These are phyloP conservation scores for Enteromius afrohamiltoni DNA, from an alignment of 2,797 vertebrate genomes.

Conservation along the genomic window DNA sequence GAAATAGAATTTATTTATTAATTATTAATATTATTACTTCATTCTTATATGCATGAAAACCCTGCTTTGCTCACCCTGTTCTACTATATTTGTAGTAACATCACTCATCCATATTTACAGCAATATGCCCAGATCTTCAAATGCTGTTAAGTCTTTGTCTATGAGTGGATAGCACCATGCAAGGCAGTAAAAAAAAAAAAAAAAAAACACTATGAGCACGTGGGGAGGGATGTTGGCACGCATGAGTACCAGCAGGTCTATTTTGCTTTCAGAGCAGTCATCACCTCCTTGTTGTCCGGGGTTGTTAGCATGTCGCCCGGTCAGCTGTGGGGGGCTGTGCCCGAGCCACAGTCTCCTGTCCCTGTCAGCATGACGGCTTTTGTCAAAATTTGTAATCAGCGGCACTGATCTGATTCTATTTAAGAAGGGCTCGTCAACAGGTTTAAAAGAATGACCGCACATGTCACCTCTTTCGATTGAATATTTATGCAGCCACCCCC, in stretches of 20 bases:
- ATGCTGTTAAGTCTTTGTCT: slow-evolving; percentile 17
- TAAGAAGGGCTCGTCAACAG: slow-evolving; percentile 75
- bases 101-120: neutral
- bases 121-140: neutral
- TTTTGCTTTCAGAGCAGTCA: slow-evolving; percentile 76
- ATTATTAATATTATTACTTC: neutral
- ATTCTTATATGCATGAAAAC: no score
- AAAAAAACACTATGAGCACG: slow-evolving; percentile 24
- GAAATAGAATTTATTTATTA: no score
- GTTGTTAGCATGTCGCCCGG: slow-evolving; percentile 76
- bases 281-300: slow-evolving; percentile 76
- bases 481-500: slow-evolving; percentile 67
- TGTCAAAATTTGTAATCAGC: slow-evolving; percentile 74
- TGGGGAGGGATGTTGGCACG: slow-evolving; percentile 50
- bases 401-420: slow-evolving; percentile 77
- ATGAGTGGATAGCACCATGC: slow-evolving; percentile 36
- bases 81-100: neutral
- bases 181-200: slow-evolving; percentile 40
- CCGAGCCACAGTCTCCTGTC: slow-evolving; percentile 62
- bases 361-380: slow-evolving; percentile 75
- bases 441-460: slow-evolving; percentile 70
- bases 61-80: neutral
- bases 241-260: slow-evolving; percentile 70
- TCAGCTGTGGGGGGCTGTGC: slow-evolving; percentile 71
- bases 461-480: slow-evolving; percentile 72